These are phyloP conservation scores for Dynastes grantii DNA, from an alignment of 2,888 invertebrate genomes.

Conservation along the genomic window DNA sequence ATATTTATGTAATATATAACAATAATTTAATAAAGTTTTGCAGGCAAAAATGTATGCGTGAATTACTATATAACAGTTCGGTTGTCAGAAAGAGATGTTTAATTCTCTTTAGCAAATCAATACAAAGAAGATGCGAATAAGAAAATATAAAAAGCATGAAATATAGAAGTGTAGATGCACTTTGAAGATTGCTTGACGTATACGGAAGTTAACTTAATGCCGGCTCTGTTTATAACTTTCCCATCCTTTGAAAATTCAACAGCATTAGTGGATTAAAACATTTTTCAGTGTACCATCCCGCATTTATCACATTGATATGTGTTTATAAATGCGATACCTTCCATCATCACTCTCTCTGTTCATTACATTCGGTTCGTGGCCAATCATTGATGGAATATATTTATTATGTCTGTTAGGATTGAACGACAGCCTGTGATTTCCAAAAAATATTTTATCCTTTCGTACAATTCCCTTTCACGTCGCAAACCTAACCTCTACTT, in stretches of 20 bases:
- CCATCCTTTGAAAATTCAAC: background rate
- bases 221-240: background rate
- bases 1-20: too few relatives aligned
- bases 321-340: slow-evolving; percentile 46
- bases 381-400: slow-evolving; percentile 14
- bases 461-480: background rate
- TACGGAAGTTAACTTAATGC: background rate
- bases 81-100: too few relatives aligned
- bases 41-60: too few relatives aligned
- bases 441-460: slow-evolving; percentile 13
- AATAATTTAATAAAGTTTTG: too few relatives aligned
- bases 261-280: slow-evolving; percentile 47
- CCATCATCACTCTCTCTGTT: slow-evolving; percentile 14
- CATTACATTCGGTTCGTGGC: background rate
- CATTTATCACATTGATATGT: slow-evolving; percentile 48
- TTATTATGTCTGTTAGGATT: slow-evolving; percentile 23
- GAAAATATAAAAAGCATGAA: too few relatives aligned
- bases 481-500: slow-evolving; percentile 1
- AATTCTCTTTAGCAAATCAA: too few relatives aligned
- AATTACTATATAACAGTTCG: too few relatives aligned
- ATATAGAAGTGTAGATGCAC: too few relatives aligned
- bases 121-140: too few relatives aligned
- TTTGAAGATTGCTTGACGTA: too few relatives aligned
- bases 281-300: slow-evolving; percentile 38
- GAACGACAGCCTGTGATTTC: slow-evolving; percentile 29